These are phyloP conservation scores for Proterorhinus semilunaris DNA, from an alignment of 2,113 vertebrate species.

Conservation along the genomic window DNA sequence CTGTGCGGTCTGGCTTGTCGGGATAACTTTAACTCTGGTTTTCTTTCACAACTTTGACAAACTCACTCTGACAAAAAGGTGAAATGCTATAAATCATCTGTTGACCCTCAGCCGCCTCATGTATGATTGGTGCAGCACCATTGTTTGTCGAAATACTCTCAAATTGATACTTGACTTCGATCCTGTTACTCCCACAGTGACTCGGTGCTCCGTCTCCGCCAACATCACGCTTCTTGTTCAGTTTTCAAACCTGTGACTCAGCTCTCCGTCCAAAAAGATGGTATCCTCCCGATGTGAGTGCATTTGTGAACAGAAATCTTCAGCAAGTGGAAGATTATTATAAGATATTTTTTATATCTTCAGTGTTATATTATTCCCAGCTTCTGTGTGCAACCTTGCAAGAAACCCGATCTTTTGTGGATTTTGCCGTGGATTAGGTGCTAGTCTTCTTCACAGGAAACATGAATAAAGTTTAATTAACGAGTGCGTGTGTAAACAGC, in stretches of 20 bases:
- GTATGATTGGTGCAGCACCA: too few relatives aligned
- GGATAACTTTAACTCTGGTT: too few relatives aligned
- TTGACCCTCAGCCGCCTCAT: too few relatives aligned
- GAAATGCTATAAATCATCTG: too few relatives aligned
- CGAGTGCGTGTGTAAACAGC: not conserved
- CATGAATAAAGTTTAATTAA: not conserved
- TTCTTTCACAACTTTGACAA: too few relatives aligned
- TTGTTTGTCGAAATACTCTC: not conserved
- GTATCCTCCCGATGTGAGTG: too few relatives aligned
- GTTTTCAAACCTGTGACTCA: slow-evolving; percentile 6
- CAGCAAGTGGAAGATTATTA: too few relatives aligned
- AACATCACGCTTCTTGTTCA: slow-evolving; percentile 44
- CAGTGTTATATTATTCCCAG: not conserved
- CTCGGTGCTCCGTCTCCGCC: slow-evolving; percentile 42
- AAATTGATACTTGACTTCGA: slow-evolving; percentile 6
- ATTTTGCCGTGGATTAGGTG: not conserved
- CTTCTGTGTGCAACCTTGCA: not conserved
- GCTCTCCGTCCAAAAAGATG: not conserved
- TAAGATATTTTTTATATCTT: too few relatives aligned
- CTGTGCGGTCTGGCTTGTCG: too few relatives aligned
- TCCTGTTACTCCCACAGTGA: slow-evolving; percentile 45
- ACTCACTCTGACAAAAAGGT: too few relatives aligned
- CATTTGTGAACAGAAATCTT: not conserved
- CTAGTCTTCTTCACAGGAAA: not conserved
- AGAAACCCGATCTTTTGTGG: not conserved